Percentiles rank a stretch among this genome's conserved stretches.
phyloP scores from a whole-genome alignment of 2,113 vertebrate genomes.

The Myotis brandtii region DNA sequence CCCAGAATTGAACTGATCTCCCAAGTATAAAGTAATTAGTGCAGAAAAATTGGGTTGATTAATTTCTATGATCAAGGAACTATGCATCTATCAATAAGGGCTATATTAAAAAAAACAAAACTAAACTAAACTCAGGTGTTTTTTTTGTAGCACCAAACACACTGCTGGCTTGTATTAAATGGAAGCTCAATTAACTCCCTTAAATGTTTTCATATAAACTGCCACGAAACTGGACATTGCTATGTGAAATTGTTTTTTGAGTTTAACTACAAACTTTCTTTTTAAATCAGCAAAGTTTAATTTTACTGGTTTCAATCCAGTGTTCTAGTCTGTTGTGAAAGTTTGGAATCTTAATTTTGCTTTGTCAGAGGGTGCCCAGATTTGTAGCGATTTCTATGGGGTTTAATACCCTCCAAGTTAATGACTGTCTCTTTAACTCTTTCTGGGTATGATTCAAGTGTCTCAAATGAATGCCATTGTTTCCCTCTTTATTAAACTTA shows the following conservation, averaged over 20 bases:
- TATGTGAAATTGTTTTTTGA: background rate
- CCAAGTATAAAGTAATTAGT: constrained; percentile 1
- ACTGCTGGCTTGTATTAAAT: background rate
- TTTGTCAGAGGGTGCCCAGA: constrained; percentile 4
- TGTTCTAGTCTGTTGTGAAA: constrained; percentile 36
- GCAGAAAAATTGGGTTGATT: constrained; percentile 28
- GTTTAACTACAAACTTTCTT: constrained; percentile 17
- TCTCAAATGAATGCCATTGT: background rate
- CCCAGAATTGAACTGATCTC: constrained; percentile 45
- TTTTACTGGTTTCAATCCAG: constrained; percentile 55
- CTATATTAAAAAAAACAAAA: background rate
- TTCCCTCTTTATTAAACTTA: constrained; percentile 48
- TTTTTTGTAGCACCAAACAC: background rate
- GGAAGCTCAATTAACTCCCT: constrained; percentile 5
- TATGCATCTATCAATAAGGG: background rate
- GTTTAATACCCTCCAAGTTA: constrained; percentile 12
- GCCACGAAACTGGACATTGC: background rate
- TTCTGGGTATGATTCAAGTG: background rate
- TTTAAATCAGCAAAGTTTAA: constrained; percentile 54
- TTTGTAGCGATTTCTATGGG: constrained; percentile 49
- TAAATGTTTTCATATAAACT: background rate
- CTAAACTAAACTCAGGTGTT: background rate
- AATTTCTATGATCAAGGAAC: background rate
- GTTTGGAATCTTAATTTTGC: constrained; percentile 62
- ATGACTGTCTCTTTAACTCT: constrained; percentile 26